Evolutionary conservation across 2,888 invertebrate species (phyloP).

Genomic region (Thereva unica): DNA sequence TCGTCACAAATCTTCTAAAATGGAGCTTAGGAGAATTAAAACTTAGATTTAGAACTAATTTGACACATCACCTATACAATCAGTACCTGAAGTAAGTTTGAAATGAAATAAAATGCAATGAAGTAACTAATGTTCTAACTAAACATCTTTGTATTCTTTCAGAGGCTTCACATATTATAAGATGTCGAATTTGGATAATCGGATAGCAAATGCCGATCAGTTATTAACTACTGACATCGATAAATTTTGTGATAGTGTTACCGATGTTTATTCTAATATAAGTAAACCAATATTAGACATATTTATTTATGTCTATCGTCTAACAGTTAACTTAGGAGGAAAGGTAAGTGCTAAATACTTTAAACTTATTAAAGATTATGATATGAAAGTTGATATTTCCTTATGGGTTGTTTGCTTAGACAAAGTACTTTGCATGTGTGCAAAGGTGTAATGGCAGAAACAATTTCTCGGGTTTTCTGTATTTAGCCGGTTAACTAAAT

Average conservation of each 20-base stretch:
- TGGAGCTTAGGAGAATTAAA: conserved; percentile 94
- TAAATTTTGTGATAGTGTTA: conserved; percentile 94
- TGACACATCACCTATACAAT: conserved; percentile 84
- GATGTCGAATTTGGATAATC: conserved; percentile 92
- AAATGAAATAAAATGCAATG: conserved; percentile 16
- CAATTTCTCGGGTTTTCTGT: too few relatives aligned
- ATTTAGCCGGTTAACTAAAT: too few relatives aligned
- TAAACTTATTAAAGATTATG: conserved; percentile 13
- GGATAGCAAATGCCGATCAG: conserved; percentile 96
- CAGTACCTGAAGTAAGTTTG: conserved; percentile 86
- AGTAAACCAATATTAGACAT: conserved; percentile 96
- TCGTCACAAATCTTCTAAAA: conserved; percentile 92
- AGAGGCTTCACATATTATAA: conserved; percentile 96
- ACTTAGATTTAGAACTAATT: conserved; percentile 83
- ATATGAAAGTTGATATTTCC: neutral
- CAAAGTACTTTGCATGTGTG: too few relatives aligned
- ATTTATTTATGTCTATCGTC: conserved; percentile 86
- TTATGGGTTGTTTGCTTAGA: neutral
- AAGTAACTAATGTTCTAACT: conserved; percentile 12
- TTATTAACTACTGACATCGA: conserved; percentile 95
- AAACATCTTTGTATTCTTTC: conserved; percentile 31
- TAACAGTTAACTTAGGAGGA: conserved; percentile 84
- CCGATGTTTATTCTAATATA: conserved; percentile 94
- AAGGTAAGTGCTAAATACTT: conserved; percentile 60
- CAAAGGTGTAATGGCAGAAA: too few relatives aligned